Percentiles rank a stretch among this genome's conserved stretches.
These are phyloP conservation scores for Plestiodon gilberti DNA, from an alignment of 2,113 vertebrate species.

Conservation along the genomic window DNA sequence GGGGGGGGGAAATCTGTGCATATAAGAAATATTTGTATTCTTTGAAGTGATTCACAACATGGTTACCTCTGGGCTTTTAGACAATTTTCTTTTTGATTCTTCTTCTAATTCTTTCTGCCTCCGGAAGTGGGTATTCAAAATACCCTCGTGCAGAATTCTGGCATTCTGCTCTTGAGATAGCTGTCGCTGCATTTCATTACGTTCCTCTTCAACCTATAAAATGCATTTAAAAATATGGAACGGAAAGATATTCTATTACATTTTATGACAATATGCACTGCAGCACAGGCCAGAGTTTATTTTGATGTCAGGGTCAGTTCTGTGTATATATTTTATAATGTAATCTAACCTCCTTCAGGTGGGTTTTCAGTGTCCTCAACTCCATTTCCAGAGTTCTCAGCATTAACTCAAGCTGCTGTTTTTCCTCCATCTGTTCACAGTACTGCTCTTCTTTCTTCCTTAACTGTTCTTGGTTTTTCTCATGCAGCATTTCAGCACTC, in stretches of 20 bases:
- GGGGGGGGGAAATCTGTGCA: not conserved
- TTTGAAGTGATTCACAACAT: not conserved
- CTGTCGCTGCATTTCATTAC: constrained; percentile 82
- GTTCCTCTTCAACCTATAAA: constrained; percentile 86
- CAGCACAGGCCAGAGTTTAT: not conserved
- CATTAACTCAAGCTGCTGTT: constrained; percentile 83
- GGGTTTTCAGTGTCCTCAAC: constrained; percentile 79
- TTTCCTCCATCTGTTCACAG: constrained; percentile 81
- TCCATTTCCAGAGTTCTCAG: constrained; percentile 86
- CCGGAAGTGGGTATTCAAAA: constrained; percentile 85
- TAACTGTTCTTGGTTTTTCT: constrained; percentile 83
- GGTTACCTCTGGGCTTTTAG: constrained; percentile 82
- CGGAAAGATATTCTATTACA: not conserved
- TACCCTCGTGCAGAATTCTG: constrained; percentile 84
- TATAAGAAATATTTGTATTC: not conserved
- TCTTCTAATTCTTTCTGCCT: constrained; percentile 86
- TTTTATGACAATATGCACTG: not conserved
- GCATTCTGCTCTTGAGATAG: constrained; percentile 86
- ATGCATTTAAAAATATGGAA: constrained; percentile 30
- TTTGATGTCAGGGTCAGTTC: not conserved
- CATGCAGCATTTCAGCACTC: constrained; percentile 80
- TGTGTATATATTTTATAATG: constrained; percentile 2
- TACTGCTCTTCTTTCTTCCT: constrained; percentile 86
- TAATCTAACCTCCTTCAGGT: constrained; percentile 85
- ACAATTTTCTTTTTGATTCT: constrained; percentile 76